These are phyloP conservation scores for Asbolus verrucosus DNA, from an alignment of 1,140 invertebrate species.

Conservation along the genomic window DNA sequence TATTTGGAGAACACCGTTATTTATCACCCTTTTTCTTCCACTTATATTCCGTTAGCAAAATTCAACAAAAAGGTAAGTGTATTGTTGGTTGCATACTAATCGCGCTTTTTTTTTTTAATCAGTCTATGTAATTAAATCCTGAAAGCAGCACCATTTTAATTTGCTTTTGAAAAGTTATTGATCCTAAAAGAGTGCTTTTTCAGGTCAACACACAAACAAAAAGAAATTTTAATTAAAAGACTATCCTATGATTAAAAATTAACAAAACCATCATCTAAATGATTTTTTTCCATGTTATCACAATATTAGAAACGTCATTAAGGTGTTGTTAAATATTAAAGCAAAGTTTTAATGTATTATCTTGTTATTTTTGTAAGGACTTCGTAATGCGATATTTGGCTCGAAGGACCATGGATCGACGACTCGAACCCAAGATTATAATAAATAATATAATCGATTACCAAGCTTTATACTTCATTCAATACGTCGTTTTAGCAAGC, in stretches of 20 bases:
- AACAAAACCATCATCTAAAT: conserved; percentile 25
- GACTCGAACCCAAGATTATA: neutral
- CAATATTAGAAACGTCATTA: conserved; percentile 15
- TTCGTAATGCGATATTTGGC: conserved; percentile 29
- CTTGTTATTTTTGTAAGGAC: conserved; percentile 30
- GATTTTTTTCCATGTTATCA: conserved; percentile 10
- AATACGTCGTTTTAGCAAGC: neutral
- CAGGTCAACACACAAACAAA: neutral
- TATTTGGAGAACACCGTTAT: conserved; percentile 43
- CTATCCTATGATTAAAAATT: conserved; percentile 26
- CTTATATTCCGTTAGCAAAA: neutral
- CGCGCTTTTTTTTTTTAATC: neutral
- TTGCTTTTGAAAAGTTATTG: too few species aligned
- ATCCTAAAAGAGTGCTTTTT: neutral
- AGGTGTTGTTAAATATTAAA: conserved; percentile 9
- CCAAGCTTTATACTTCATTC: neutral
- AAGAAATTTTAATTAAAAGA: conserved; percentile 6
- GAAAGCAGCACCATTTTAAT: too few species aligned
- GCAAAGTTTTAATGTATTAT: conserved; percentile 36
- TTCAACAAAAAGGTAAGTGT: neutral
- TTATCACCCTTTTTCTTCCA: conserved; percentile 1
- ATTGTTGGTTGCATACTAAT: conserved; percentile 9
- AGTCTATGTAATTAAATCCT: too few species aligned
- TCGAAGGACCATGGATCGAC: conserved; percentile 2
- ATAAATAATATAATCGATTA: conserved; percentile 27